Percentiles rank a stretch among this genome's conserved stretches.
Evolutionary conservation across 2,113 vertebrate species (phyloP).

Genomic region (Hyaena hyaena): DNA sequence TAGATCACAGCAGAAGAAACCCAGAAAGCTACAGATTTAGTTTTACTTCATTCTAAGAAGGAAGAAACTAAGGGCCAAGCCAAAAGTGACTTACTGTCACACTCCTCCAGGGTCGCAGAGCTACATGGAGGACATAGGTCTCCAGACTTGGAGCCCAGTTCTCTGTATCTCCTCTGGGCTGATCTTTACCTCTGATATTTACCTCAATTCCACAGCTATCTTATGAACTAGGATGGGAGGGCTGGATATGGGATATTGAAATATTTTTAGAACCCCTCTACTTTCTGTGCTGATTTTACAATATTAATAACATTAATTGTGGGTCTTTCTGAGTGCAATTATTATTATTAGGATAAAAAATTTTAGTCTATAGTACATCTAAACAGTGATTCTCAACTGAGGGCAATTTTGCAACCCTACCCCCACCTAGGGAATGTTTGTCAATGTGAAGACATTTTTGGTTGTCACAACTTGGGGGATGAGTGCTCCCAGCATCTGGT

Average conservation of each 20-base stretch:
- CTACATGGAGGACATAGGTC: background rate
- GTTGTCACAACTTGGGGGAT: background rate
- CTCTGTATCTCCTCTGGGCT: background rate
- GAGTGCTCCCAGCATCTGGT: background rate
- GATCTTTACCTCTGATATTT: background rate
- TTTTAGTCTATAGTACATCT: background rate
- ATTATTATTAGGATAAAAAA: background rate
- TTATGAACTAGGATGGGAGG: background rate
- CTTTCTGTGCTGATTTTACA: background rate
- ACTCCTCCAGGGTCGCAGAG: background rate
- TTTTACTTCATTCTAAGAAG: background rate
- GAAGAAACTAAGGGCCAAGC: background rate
- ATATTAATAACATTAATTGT: background rate
- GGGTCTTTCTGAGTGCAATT: background rate
- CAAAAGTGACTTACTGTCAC: background rate
- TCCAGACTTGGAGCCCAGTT: rapidly evolving
- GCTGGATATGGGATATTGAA: background rate
- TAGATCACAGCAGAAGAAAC: background rate
- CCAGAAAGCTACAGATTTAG: background rate
- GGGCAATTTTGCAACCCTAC: background rate
- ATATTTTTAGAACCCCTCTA: background rate
- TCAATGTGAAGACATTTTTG: background rate
- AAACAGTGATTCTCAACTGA: background rate
- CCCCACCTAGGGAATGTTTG: background rate
- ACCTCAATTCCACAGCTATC: background rate